These are phyloP conservation scores for Penaeus indicus DNA, from an alignment of 1,140 invertebrate genomes.

Conservation along the genomic window DNA sequence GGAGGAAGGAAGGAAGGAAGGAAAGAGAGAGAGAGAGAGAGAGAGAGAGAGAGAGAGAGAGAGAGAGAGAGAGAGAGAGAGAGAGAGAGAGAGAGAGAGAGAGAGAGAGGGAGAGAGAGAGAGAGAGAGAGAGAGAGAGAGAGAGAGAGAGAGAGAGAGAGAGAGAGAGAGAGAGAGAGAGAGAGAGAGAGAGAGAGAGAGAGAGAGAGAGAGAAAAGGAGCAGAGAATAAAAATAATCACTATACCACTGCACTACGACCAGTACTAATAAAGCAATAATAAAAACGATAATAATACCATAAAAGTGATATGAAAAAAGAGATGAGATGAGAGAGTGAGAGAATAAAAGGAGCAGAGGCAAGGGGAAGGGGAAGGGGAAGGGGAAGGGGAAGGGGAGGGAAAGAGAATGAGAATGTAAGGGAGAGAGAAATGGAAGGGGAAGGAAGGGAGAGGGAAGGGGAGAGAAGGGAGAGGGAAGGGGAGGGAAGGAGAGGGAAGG, in stretches of 20 bases:
- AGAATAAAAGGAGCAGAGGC: neutral
- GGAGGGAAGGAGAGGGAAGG: neutral
- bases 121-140: neutral
- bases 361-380: neutral
- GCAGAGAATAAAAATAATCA: neutral
- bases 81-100: conserved; percentile 20
- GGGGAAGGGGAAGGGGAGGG: neutral
- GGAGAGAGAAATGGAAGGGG: neutral
- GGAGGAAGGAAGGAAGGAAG: too few species aligned
- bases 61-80: conserved; percentile 13
- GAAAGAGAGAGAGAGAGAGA: neutral
- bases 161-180: neutral
- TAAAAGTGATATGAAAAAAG: conserved; percentile 28
- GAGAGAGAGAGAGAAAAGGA: neutral
- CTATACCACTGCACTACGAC: neutral
- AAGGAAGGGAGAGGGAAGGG: too few species aligned
- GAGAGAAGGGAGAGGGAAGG: neutral
- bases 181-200: neutral
- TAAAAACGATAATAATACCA: neutral
- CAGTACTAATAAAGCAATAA: neutral
- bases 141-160: neutral
- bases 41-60: neutral
- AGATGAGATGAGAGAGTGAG: conserved; percentile 42
- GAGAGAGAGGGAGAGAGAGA: neutral
- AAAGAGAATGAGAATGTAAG: too few species aligned